Conservation (phyloP, 1,140 invertebrate genomes). For the Drosophila nasuta region DNA sequence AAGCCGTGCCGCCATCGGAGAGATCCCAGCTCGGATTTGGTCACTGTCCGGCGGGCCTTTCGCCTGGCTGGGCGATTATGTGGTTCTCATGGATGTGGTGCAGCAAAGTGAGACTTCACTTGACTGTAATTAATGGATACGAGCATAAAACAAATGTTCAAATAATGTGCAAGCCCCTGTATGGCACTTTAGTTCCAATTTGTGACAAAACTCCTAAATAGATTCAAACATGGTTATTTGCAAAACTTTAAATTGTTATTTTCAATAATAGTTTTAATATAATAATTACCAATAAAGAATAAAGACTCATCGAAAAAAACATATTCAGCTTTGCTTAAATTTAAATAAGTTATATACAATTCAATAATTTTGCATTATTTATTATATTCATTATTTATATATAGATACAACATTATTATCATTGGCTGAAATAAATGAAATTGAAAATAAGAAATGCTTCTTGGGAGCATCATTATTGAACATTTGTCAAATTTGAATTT, state of each 20-base stretch:
- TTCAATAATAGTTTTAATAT: not conserved
- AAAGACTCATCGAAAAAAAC: too few relatives aligned
- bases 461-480: not conserved
- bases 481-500: constrained; percentile 22
- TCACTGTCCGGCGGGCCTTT: constrained; percentile 7
- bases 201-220: not conserved
- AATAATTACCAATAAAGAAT: too few relatives aligned
- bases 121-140: constrained; percentile 48
- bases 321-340: too few relatives aligned
- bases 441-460: not conserved
- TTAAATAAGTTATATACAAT: too few relatives aligned
- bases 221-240: not conserved
- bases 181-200: not conserved
- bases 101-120: constrained; percentile 7
- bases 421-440: too few relatives aligned
- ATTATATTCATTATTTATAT: too few relatives aligned
- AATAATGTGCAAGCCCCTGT: constrained; percentile 19
- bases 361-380: too few relatives aligned
- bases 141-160: constrained; percentile 14
- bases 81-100: constrained; percentile 15
- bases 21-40: constrained; percentile 1
- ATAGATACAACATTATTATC: too few relatives aligned
- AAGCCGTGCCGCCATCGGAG: constrained; percentile 12
- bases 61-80: constrained; percentile 37
- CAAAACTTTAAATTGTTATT: constrained; percentile 1